phyloP scores from a whole-genome alignment of 2,797 vertebrate species.

The Gymnothorax reevesii region DNA sequence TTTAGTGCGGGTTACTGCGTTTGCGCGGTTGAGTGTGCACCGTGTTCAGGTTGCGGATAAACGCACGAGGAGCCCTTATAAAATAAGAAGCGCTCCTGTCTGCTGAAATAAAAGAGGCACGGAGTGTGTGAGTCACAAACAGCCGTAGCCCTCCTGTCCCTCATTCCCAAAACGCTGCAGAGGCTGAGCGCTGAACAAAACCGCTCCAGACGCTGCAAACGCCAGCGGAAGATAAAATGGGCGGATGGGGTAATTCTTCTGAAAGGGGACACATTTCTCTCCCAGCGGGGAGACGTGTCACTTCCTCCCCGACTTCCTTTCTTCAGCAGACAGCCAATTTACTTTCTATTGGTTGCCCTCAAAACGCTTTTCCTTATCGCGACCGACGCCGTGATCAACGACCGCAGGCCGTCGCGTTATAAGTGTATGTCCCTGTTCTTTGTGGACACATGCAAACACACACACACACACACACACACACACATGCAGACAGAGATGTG shows the following conservation, averaged over 20 bases:
- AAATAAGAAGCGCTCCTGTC: background rate
- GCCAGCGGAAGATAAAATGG: conserved; percentile 4
- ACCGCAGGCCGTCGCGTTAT: background rate
- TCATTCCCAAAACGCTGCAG: background rate
- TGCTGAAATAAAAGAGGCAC: background rate
- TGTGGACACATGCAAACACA: background rate
- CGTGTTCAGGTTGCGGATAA: background rate
- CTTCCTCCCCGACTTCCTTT: background rate
- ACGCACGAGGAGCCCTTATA: background rate
- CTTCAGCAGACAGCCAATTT: background rate
- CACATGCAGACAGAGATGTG: too few relatives aligned
- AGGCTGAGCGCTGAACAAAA: conserved; percentile 10
- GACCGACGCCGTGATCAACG: background rate
- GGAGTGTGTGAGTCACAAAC: background rate
- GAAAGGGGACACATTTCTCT: background rate
- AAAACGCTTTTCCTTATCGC: background rate
- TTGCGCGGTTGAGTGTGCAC: too few relatives aligned
- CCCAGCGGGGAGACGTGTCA: background rate
- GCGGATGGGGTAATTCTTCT: conserved; percentile 28
- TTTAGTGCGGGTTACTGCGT: too few relatives aligned
- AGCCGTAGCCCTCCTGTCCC: background rate
- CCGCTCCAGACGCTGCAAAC: conserved; percentile 21
- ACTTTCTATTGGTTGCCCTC: background rate
- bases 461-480: background rate
- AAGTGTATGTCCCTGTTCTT: background rate